A percentile compares a stretch with the other conserved stretches of the same genome.
Evolutionary conservation across 2,113 vertebrate species (phyloP).

Genomic region (Antidorcas marsupialis): DNA sequence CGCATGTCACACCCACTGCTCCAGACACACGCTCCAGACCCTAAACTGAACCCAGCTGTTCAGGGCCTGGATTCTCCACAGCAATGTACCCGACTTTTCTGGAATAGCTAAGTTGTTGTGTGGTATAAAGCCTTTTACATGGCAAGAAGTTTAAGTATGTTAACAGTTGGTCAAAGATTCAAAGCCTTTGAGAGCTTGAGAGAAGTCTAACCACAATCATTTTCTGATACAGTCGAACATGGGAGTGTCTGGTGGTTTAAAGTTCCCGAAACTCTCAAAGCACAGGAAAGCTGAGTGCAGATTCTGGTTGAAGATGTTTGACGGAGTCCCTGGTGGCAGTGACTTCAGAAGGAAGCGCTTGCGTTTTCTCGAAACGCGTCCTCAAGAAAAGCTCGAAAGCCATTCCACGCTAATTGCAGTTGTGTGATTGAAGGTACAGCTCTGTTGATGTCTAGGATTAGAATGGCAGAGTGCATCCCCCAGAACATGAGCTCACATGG

Average conservation of each 20-base stretch:
- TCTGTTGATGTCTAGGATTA: background rate
- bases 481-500: constrained; percentile 17
- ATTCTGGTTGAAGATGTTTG: background rate
- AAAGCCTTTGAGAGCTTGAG: background rate
- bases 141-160: constrained; percentile 2
- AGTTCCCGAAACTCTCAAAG: background rate
- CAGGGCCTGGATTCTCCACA: background rate
- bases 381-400: constrained; percentile 31
- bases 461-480: background rate
- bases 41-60: background rate
- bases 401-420: background rate
- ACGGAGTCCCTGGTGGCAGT: background rate
- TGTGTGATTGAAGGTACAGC: background rate
- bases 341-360: background rate
- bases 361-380: constrained; percentile 2
- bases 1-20: background rate
- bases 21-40: background rate
- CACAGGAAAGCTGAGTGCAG: background rate
- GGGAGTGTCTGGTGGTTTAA: background rate
- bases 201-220: background rate
- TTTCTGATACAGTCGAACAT: constrained; percentile 19
- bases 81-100: background rate
- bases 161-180: background rate
- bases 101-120: background rate
- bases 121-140: background rate